phyloP scores from a whole-genome alignment of 2,797 vertebrate species.

The Platyrinchus mystaceus region DNA sequence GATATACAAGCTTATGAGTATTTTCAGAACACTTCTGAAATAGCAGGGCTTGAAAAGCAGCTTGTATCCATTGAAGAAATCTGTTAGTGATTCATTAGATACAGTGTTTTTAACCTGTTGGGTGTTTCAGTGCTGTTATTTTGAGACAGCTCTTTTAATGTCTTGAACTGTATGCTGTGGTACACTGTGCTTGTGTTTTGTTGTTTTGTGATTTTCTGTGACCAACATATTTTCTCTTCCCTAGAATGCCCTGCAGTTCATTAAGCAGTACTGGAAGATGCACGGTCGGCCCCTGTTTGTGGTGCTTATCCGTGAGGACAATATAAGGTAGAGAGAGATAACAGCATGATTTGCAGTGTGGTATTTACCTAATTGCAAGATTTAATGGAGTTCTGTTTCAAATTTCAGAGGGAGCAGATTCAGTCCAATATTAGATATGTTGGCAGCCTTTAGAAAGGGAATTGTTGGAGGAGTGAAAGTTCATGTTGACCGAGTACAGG shows the following conservation, averaged over 20 bases:
- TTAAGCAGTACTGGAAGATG: conserved; percentile 99
- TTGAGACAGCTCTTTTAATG: neutral
- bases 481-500: conserved; percentile 96
- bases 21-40: neutral
- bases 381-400: neutral
- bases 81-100: neutral
- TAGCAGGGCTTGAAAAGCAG: neutral
- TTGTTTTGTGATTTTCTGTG: neutral
- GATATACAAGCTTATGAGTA: neutral
- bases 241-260: conserved; percentile 96
- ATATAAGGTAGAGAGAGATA: conserved; percentile 85
- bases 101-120: neutral
- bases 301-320: conserved; percentile 95
- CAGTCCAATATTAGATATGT: conserved; percentile 94
- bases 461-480: conserved; percentile 94
- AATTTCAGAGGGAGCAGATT: conserved; percentile 91
- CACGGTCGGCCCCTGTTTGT: conserved; percentile 93
- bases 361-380: neutral
- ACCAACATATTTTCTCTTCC: neutral
- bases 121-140: neutral
- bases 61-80: neutral
- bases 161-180: neutral
- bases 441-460: conserved; percentile 95
- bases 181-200: neutral
- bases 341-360: neutral